phyloP scores from a whole-genome alignment of 92 coral and sea anemone genomes.

The Porites evermanni region DNA sequence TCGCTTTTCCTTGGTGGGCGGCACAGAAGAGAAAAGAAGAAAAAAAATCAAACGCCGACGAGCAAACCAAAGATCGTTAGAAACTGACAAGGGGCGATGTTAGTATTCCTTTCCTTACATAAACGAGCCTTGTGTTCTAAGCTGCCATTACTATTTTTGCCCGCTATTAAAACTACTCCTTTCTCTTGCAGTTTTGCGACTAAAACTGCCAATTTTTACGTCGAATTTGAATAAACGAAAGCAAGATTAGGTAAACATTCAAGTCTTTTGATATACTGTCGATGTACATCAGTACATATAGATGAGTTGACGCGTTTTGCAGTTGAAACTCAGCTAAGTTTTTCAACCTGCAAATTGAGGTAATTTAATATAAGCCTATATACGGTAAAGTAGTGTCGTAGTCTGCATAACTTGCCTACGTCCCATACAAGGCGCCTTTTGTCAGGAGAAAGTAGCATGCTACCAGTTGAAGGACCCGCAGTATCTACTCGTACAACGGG shows the following conservation, averaged over 20 bases:
- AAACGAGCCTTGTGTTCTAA: not conserved
- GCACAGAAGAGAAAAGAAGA: not conserved
- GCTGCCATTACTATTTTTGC: not conserved
- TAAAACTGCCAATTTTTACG: too few species aligned
- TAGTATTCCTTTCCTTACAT: not conserved
- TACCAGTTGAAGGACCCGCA: constrained; percentile 82
- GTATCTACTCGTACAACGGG: constrained; percentile 78
- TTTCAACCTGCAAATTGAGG: too few species aligned
- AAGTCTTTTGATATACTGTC: too few species aligned
- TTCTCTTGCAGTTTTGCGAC: not conserved
- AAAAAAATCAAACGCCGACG: not conserved
- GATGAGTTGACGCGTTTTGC: too few species aligned
- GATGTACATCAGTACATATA: too few species aligned
- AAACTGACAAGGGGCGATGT: not conserved
- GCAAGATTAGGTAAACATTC: too few species aligned
- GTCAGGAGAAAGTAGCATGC: constrained; percentile 78
- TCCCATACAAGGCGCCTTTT: constrained; percentile 91
- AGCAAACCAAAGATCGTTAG: not conserved
- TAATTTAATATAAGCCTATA: too few species aligned
- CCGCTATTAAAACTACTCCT: not conserved
- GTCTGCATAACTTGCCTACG: constrained; percentile 67
- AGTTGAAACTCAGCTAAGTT: too few species aligned
- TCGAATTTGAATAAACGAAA: too few species aligned
- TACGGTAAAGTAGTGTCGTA: too few species aligned
- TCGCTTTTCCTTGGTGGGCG: not conserved